These are phyloP conservation scores for Carapus acus DNA, from an alignment of 2,797 vertebrate genomes.

Conservation along the genomic window DNA sequence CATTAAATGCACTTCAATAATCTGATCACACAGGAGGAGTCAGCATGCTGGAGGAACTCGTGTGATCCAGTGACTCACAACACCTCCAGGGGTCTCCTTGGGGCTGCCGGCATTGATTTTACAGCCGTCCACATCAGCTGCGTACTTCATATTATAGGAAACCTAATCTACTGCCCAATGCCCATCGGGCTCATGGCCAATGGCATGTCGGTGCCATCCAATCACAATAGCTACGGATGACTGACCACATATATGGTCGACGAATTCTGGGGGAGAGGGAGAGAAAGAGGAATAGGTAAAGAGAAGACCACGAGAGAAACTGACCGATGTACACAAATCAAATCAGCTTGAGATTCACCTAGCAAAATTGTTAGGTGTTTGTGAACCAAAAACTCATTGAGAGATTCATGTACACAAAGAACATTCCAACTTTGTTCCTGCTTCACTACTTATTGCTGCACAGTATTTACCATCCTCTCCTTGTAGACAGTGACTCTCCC, in stretches of 20 bases:
- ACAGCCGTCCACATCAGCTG: slow-evolving; percentile 48
- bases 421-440: slow-evolving; percentile 23
- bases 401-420: no score
- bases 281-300: no score
- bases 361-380: slow-evolving; percentile 1
- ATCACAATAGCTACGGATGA: slow-evolving; percentile 40
- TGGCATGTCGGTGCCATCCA: slow-evolving; percentile 45
- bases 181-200: slow-evolving; percentile 38
- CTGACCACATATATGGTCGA: slow-evolving; percentile 31
- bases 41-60: slow-evolving; percentile 20
- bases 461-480: slow-evolving; percentile 54
- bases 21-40: slow-evolving; percentile 36
- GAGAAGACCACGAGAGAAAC: no score
- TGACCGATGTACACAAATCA: no score
- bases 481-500: slow-evolving; percentile 60
- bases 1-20: slow-evolving; percentile 40
- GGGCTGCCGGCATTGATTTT: slow-evolving; percentile 54
- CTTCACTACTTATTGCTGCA: slow-evolving; percentile 29
- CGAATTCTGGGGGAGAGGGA: slow-evolving; percentile 8
- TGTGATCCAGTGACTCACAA: slow-evolving; percentile 45
- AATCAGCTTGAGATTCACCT: not conserved
- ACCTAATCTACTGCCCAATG: slow-evolving; percentile 48
- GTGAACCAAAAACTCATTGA: no score
- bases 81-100: slow-evolving; percentile 37
- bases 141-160: slow-evolving; percentile 53